Evolutionary conservation across 2,797 vertebrate genomes (phyloP), one percentile per base, ranked within the genome.

Genomic region (Pogonophryne albipinna): DNA sequence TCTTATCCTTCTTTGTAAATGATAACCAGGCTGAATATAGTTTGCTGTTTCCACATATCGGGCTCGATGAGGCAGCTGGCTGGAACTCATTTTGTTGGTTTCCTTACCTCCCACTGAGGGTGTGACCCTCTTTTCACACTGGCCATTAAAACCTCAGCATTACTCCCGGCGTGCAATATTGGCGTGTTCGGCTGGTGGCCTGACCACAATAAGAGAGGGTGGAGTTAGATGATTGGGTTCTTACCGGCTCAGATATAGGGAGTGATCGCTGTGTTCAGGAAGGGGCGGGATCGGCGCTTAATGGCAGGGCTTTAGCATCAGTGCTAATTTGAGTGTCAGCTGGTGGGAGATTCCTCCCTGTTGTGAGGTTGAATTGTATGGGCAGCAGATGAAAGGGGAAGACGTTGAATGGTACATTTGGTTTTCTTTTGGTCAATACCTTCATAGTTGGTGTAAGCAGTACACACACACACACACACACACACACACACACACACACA

Each of bases 241-340:
- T 81, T 80, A 83, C 63, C 13, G 16, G 62, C 66, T 78, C 70
- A 61, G 68, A 83, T 82, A 47, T 55, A 67, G 62, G 13, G 68
- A 85, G 66, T 71, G 85, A 82, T 82, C 38, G 49, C 55, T 12
- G 53, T 42, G 41, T 80, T 65, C 83, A 83, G 84, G 80, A 88
- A 85, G 74, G 77, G 68, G 77, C 10, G 34, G 63, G 70, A 15
- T 62, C n/a, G 44, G 47, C 52, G 71, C 51, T 87, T 89, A 85
- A 85, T 82, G 71, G 71, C 56, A 70, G 62, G 84, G 85, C 73
- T 81, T 66, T 83, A 86, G 88, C 80, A 83, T 89, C 82, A 45
- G 69, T 73, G 86, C 87, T 94, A 91, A 93, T 93, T 88, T 91
- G 86, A 90, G 79, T 85, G 86, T 92, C 91, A 91, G 89, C 84